Evolutionary conservation across 2,113 vertebrate species (phyloP), one percentile per base, ranked within the genome.

Genomic region (Macrotus californicus): DNA sequence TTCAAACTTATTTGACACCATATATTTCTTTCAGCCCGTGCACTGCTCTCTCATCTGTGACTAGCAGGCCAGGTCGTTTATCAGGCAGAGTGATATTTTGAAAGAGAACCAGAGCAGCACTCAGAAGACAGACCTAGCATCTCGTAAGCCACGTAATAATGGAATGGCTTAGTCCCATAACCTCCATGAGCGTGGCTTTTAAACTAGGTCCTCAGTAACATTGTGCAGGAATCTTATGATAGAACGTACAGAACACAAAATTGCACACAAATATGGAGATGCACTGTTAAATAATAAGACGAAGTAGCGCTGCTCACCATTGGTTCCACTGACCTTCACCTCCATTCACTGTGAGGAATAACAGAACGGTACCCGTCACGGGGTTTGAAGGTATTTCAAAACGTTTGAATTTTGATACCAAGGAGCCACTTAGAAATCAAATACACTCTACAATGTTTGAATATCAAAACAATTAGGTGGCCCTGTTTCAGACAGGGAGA

Each of bases 391-490:
- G 48, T 31, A 46, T 66, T 22, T 84, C 61, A 67, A 34, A 29
- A 75, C 6, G n/a, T 64, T 79, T 94, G 41, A 91, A 89, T 46
- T 31, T 92, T 81, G 43, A 82, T 29, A 79, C 85, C 36, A 85
- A 80, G 14, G 89, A 85, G 39, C 64, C 52, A 92, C 61, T 94
- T 91, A 84, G 24, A 93, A 86, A 85, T 82, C 87, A 94, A 93
- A 94, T 54, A 59, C 8, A 8, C 56, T 61, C 50, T 88, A 16
- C 96, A 84, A 83, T 50, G 39, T 50, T 94, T 73, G n/a, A 93
- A 86, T 54, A 43, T 67, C 56, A 66, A 61, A 76, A 56, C 91
- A 95, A 82, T 39, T 82, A 67, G 7, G 7, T 48, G 75, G 4
- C 61, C 46, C 26, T 93, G 2, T 77, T 94, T 36, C 11, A 48